A percentile compares a stretch with the other conserved stretches of the same genome.
Conservation (phyloP, 2,113 vertebrate genomes). For the Pteropus alecto region DNA sequence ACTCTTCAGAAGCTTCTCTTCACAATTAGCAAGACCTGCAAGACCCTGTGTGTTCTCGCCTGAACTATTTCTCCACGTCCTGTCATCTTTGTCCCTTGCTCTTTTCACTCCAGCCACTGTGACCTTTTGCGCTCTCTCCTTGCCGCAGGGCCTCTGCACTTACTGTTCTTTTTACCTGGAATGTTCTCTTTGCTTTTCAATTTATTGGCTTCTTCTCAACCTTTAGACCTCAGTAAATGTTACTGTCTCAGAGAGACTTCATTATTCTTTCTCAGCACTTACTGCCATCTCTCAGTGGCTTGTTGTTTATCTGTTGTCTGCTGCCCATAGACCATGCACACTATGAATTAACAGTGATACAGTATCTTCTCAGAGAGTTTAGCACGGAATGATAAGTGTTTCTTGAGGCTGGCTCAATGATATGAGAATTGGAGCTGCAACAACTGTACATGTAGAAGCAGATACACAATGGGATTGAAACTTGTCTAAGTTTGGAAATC, state of each 20-base stretch:
- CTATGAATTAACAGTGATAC: neutral
- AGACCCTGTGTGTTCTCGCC: neutral
- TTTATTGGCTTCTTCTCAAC: neutral
- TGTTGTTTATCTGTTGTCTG: neutral
- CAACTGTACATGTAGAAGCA: neutral
- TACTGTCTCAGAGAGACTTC: neutral
- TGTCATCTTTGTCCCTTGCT: neutral
- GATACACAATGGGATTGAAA: neutral
- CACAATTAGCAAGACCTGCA: neutral
- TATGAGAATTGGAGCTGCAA: neutral
- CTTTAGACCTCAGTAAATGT: neutral
- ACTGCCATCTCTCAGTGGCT: neutral
- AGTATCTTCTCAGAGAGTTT: neutral
- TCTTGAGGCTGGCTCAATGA: neutral
- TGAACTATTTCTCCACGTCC: neutral
- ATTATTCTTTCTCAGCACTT: neutral
- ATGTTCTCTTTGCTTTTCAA: neutral
- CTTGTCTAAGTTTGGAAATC: neutral
- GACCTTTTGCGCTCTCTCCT: neutral
- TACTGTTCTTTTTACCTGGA: neutral
- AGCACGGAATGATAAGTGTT: neutral
- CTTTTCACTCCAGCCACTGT: neutral
- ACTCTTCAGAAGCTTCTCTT: neutral
- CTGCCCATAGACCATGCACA: no score
- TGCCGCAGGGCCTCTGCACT: neutral